Evolutionary conservation across 2,113 vertebrate species (phyloP), one percentile per base, ranked within the genome.

Genomic region (Amblyopsis rosae): DNA sequence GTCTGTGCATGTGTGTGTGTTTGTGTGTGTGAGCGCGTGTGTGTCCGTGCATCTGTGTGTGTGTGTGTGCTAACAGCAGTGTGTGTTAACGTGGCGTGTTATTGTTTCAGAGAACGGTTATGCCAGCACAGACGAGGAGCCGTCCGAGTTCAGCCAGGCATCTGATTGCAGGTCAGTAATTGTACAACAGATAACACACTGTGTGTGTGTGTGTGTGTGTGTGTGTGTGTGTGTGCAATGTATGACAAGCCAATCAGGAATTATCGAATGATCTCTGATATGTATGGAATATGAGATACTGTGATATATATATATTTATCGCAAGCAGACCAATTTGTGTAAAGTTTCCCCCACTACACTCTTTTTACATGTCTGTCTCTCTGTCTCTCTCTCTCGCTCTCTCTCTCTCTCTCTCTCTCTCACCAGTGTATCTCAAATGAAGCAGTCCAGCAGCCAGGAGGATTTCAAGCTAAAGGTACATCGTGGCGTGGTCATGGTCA

Each of bases 381-480:
- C 19, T 16, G 7, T 51, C 10, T 16, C 1, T 1, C 12, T 19
- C 19, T 19, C 19, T 19, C 19, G 1, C 19, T 26, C 26, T 55
- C 53, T 55, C 51, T 51, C 15, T 33, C 8, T 41, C 12, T 54
- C 13, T n/a, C 63, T 41, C 15, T 67, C 10, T 54, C 59, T 16
- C 76, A 3, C 68, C 48, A 98, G 96, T 76, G 87, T 95, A 50
- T 94, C 92, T 45, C 93, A 93, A 62, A 96, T 99, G 94, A 99
- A 98, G 85, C 93, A 94, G 9, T 99, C 96, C 41, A 95, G 94
- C 77, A 99, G 97, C 88, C 97, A 99, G 26, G 97, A 98, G 65
- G 96, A 99, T 79, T 96, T 99, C 92, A 98, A 97, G 82, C 85
- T 94, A 58, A 98, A 96, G 95, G 95, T 98, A 84, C 49, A 58